Evolutionary conservation across 53 echinoderm and acorn worm genomes (phyloP), one percentile per base, ranked within the genome.

Genomic region (Apostichopus leukothele): DNA sequence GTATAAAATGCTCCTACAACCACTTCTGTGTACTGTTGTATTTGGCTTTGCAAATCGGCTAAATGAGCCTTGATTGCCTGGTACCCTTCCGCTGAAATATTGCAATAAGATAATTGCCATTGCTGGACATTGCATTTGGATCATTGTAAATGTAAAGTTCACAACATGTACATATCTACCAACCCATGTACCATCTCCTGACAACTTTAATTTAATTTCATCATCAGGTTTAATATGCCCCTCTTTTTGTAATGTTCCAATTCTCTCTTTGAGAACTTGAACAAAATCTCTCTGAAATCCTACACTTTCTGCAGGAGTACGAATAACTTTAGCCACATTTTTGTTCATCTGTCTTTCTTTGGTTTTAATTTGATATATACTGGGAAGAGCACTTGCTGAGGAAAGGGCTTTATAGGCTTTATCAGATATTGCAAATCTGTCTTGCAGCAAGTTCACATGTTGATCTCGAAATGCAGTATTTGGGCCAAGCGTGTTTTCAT

Each of bases 41-140:
- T 53, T 13, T 81, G 59, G 23, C 57, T 59, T 83, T 19, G 51
- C 14, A 89, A 55, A 89, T 89, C 83, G 3, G 19, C 55, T 9
- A 74, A 11, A 54, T 89, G 83, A 6, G 5, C 73, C 16, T 13
- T n/a, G 3, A 89, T 13, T 11, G 89, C 53, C 13, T 71, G 8
- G 11, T 89, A 89, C 8, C 89, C 89, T 71, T 83, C 74, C 1
- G 51, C 23, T 89, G 81, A 27, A 89, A 89, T 12, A 89, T 18
- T 52, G 89, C 73, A 21, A 89, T 10, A 5, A 83, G 75, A 53
- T 83, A 89, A 13, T 89, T 89, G 4, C 83, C 83, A 51, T 12
- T 9, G 52, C 77, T 51, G 5, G 77, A 89, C 51, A 27, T 73
- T 67, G 54, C 78, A 89, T n/a, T 74, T 53, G 66, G 78, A 89